Base-by-base conservation (phyloP, 2,888 invertebrate species). In the Eudemis profundana region DNA sequence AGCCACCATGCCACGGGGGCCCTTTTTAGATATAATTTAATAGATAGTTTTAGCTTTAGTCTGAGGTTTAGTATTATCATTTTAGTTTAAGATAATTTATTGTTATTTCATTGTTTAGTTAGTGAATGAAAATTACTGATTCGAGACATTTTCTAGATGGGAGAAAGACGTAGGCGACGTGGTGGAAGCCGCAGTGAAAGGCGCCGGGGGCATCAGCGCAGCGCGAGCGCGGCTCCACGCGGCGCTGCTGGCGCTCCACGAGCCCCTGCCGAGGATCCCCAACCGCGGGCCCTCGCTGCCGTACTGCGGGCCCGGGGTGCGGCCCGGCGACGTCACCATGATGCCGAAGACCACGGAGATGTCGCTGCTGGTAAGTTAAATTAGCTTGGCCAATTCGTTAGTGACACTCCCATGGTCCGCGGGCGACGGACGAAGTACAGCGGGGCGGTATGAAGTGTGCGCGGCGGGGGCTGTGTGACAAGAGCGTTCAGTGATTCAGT, bases 281-380 rank as follows among this genome's bases (percentile, higher is more conserved):
- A 92, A 92, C 74, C 80, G 91, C 1, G 93, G 93, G 15, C 94
- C 94, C 15, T 91, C 93, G 69, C 87, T 94, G 60, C 93, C 93
- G 67, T 94, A 94, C 82, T 94, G 93, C 76, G 94, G 94, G 29
- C 93, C 93, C 42, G 93, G 93, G 19, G 93, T 92, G 21, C 74
- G 90, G 5, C 90, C 90, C 0, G 93, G 92, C 0, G 93, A 93
- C 72, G 92, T 93, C 70, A 90, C 90, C 7, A 91, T 93, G 90
- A 90, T 90, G 86, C 83, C 93, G 4, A 92, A 92, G 76, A 86
- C 83, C 57, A 87, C 89, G 0, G 94, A 95, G 74, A 89, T 90
- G 87, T 89, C 90, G 3, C 72, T 90, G 29, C 60, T 91, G 87
- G 92, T 90, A 63, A 88, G 88, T 83, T 0, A 3, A 14, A 29